These are phyloP conservation scores for Cheilosia urbana DNA, from an alignment of 2,888 invertebrate species.

Conservation along the genomic window DNA sequence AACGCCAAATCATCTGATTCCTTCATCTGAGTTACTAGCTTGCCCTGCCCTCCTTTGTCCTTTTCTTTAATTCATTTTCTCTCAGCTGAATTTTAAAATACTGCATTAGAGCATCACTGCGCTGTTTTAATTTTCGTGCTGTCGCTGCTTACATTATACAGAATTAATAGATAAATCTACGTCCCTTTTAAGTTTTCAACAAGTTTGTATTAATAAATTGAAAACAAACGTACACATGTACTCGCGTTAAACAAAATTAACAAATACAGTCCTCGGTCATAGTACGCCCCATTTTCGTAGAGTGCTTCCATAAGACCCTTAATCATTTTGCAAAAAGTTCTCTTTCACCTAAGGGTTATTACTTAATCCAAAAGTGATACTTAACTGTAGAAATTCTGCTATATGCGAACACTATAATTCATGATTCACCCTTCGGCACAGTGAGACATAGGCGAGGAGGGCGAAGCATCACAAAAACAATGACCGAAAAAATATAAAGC, in stretches of 20 bases:
- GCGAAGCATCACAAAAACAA: slow-evolving; percentile 55
- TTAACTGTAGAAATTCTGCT: slow-evolving; percentile 67
- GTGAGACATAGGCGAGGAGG: slow-evolving; percentile 17
- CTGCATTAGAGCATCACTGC: no score
- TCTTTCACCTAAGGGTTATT: slow-evolving; percentile 70
- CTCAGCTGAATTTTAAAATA: no score
- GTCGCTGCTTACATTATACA: no score
- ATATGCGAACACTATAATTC: slow-evolving; percentile 65
- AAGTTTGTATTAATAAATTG: slow-evolving; percentile 51
- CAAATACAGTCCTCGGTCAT: background rate
- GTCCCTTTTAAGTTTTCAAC: slow-evolving; percentile 19
- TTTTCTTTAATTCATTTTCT: no score
- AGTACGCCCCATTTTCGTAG: background rate
- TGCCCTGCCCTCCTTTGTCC: no score
- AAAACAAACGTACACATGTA: slow-evolving; percentile 3
- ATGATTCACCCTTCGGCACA: slow-evolving; percentile 62
- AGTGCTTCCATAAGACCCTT: background rate
- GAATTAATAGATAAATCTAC: slow-evolving; percentile 46
- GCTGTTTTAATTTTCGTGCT: no score
- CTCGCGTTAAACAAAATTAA: slow-evolving; percentile 10
- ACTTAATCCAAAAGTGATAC: slow-evolving; percentile 73
- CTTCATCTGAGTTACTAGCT: no score
- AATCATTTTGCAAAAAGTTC: slow-evolving; percentile 48
- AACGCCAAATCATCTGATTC: no score
- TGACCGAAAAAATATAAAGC: slow-evolving; percentile 61